These are phyloP conservation scores for Hyles vespertilio DNA, from an alignment of 1,140 invertebrate genomes.

Conservation along the genomic window DNA sequence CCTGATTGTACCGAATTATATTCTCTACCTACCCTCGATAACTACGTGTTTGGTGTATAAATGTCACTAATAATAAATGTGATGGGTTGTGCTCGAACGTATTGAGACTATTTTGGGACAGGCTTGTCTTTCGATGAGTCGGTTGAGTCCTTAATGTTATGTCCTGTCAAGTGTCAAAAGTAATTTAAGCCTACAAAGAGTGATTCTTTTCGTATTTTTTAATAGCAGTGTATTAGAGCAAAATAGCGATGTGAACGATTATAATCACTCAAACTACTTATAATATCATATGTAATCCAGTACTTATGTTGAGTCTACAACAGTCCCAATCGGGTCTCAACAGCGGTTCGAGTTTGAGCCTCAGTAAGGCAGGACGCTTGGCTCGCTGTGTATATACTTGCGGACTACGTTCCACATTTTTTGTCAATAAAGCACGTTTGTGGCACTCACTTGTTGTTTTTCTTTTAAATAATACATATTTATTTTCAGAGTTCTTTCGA, in stretches of 20 bases:
- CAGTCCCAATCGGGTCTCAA: too few species aligned
- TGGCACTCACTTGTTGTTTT: slow-evolving; percentile 46
- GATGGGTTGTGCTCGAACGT: too few species aligned
- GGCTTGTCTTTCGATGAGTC: neutral
- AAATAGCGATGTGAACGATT: neutral
- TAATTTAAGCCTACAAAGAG: too few species aligned
- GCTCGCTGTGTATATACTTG: slow-evolving; percentile 44
- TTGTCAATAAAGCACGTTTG: slow-evolving; percentile 62
- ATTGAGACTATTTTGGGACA: too few species aligned
- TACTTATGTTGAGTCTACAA: too few species aligned
- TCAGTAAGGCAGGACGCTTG: slow-evolving; percentile 10
- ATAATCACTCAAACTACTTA: neutral
- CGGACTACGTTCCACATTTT: slow-evolving; percentile 39
- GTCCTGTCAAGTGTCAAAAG: slow-evolving; percentile 1
- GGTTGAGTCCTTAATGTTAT: neutral
- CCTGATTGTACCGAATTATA: slow-evolving; percentile 17
- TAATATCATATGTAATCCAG: too few species aligned
- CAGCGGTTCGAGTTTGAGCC: too few species aligned
- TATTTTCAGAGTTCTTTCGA: too few species aligned
- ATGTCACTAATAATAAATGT: slow-evolving; percentile 13
- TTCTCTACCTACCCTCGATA: slow-evolving; percentile 11
- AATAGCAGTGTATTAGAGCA: too few species aligned
- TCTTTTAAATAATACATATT: slow-evolving; percentile 12
- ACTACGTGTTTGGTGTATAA: slow-evolving; percentile 13
- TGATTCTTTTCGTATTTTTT: too few species aligned